These are phyloP conservation scores for Hippopotamus amphibius DNA, from an alignment of 2,113 vertebrate genomes.

Conservation along the genomic window DNA sequence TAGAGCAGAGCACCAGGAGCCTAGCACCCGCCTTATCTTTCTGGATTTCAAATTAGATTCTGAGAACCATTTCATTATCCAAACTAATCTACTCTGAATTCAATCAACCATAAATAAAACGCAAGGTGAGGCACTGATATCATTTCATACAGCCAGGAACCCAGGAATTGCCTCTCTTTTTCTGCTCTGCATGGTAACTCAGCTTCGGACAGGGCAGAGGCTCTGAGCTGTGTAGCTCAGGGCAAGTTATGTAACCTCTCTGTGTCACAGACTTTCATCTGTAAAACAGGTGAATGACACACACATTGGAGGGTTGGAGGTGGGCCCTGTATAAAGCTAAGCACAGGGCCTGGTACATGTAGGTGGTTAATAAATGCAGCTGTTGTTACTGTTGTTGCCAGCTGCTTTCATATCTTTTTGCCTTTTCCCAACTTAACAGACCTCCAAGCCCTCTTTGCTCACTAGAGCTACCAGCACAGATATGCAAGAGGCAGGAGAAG, in stretches of 20 bases:
- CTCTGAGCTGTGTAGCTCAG: background rate
- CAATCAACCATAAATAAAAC: conserved; percentile 44
- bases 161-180: background rate
- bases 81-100: conserved; percentile 28
- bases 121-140: background rate
- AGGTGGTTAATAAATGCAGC: background rate
- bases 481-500: background rate
- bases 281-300: background rate
- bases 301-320: background rate
- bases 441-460: background rate
- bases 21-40: background rate
- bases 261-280: background rate
- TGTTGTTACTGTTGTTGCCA: background rate
- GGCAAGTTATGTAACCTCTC: background rate
- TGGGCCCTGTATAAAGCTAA: background rate
- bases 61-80: conserved; percentile 59
- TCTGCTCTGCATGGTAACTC: background rate
- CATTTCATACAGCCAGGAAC: background rate
- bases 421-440: background rate
- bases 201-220: background rate
- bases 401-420: background rate
- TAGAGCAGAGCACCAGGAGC: background rate
- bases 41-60: conserved; percentile 52
- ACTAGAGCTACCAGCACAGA: background rate
- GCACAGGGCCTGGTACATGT: background rate